Evolutionary conservation across 1,140 invertebrate species (phyloP), one percentile per base, ranked within the genome.

Genomic region (Phortica variegata): DNA sequence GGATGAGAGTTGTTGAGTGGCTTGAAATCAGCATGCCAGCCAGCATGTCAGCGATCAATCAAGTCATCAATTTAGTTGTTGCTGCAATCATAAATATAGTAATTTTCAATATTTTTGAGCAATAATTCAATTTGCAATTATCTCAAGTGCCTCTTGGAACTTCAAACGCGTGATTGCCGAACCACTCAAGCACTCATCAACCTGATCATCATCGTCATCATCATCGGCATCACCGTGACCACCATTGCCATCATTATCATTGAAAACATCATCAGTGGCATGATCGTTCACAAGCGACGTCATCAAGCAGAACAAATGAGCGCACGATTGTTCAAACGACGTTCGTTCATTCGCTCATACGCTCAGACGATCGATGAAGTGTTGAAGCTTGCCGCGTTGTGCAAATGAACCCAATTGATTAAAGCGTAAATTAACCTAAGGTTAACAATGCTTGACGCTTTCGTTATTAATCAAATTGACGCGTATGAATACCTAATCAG

Each of bases 41-140:
- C 12, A 17, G 48, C 42, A 43, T 56, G 52, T 53, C 53, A 44
- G 54, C 60, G 63, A 68, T 68, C 63, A 68, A 68, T 68, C 63
- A 68, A 68, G 63, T 69, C 63, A 68, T 68, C 63, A 68, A 68
- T 68, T 68, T 68, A 60, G 68, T 69, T 68, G 63, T 63, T 26
- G 63, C 58, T 68, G 63, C 60, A 63, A 60, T 60, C 58, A 60
- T 69, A 68, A 68, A 68, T 68, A 68, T 69, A 68, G 63, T 68
- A 52, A 68, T 68, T 68, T 68, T 68, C 63, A 68, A 68, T 68
- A 68, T 58, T 60, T 68, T 68, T 68, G 36, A 68, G 63, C 63
- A 68, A 68, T 68, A 68, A 68, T 68, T 68, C 63, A 68, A 68
- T 68, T 68, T 68, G 63, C 63, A 68, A 68, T 68, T 68, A 68